Percentiles rank a stretch among this genome's conserved stretches.
phyloP scores from a whole-genome alignment of 2,888 invertebrate genomes.

The Lamellibrachia columna region DNA sequence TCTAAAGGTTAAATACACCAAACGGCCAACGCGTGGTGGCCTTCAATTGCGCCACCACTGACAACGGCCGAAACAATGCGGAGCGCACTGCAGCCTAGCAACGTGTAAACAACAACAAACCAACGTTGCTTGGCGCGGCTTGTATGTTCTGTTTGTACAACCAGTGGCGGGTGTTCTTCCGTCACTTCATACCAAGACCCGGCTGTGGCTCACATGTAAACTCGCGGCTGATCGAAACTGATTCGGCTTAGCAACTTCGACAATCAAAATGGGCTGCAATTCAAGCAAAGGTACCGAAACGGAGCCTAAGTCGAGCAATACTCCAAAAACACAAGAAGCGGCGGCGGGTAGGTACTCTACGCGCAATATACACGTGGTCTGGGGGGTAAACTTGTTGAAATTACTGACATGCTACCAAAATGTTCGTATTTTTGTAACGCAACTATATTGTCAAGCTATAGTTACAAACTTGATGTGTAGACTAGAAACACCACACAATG shows the following conservation, averaged over 20 bases:
- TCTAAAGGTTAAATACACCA: not conserved
- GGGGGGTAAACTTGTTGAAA: not conserved
- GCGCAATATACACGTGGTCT: too few relatives aligned
- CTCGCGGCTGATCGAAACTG: constrained; percentile 4
- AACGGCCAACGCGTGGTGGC: not conserved
- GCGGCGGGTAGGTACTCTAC: not conserved
- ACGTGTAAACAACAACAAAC: constrained; percentile 12
- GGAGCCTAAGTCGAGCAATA: not conserved
- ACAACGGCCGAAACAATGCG: constrained; percentile 5
- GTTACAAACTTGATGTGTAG: not conserved
- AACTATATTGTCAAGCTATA: not conserved
- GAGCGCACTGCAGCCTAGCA: not conserved
- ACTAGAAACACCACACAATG: not conserved
- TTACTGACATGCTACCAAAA: not conserved
- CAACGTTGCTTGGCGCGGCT: constrained; percentile 4
- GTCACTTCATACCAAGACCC: constrained; percentile 1
- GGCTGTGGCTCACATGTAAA: not conserved
- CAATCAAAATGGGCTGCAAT: not conserved
- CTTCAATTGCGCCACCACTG: not conserved
- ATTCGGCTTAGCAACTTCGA: not conserved
- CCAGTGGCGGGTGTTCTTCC: constrained; percentile 9
- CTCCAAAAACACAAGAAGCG: not conserved
- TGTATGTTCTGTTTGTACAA: not conserved
- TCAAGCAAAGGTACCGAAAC: not conserved
- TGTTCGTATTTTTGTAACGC: not conserved